Evolutionary conservation across 2,797 vertebrate species (phyloP), one percentile per base, ranked within the genome.

Genomic region (Parauchenoglanis ngamensis): DNA sequence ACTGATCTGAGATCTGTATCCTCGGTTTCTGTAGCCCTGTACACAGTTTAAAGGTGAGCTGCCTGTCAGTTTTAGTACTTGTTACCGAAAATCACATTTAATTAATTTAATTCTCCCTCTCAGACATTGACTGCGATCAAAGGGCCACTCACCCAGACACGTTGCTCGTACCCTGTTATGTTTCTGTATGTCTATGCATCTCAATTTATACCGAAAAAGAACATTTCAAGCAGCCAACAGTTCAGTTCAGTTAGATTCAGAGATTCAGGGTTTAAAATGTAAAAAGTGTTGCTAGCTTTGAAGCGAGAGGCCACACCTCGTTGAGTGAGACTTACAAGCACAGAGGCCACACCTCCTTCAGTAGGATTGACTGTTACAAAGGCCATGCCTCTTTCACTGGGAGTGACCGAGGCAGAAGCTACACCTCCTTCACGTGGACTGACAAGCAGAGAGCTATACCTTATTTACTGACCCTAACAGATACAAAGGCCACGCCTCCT

Each of bases 1-100:
- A 25, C 83, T 68, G 85, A 78, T 59, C 81, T 49, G 19, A 67
- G 73, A 19, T 57, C 85, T 85, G 78, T 56, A 4, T 28, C 8
- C 21, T 84, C 12, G 35, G 86, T 46, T 56, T 56, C 46, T 83
- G 4, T n/a, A 76, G 73, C 12, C 1, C 6, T n/a, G 12, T 17
- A 76, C 46, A 54, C 44, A 13, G 44, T 49, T 23, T 23, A 11
- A 23, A 72, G 68, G 19, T 72, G 35, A 72, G 31, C 70, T 44
- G 67, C 70, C 68, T 72, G 35, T 72, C 31, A 40, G 35, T 44
- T 52, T 17, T n/a, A 28, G 12, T n/a, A 8, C 73, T 52, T 21
- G 17, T 40, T 46, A 28, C 73, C 25, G 10, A 23, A 21, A 72
- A 44, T 72, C 19, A 7, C 67, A 35, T 19, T 68, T 31, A 35